Conservation (phyloP, 2,113 vertebrate genomes). For the Lichenostomus cassidix region DNA sequence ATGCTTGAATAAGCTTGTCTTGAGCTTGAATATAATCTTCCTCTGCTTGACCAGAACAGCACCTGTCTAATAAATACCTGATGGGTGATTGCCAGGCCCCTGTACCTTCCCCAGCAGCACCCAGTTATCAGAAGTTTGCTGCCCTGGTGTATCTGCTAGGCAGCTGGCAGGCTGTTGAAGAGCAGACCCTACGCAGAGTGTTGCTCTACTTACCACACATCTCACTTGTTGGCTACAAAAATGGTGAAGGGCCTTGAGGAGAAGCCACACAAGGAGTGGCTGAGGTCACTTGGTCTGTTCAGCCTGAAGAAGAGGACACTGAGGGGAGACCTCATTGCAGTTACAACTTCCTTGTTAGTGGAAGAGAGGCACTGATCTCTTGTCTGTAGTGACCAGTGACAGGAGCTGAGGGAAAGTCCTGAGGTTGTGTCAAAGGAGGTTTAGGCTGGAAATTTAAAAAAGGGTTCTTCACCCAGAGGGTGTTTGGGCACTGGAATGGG, state of each 20-base stretch:
- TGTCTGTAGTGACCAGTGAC: neutral
- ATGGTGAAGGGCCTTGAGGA: neutral
- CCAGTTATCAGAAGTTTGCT: neutral
- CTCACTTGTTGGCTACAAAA: neutral
- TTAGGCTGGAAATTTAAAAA: neutral
- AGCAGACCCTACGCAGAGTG: neutral
- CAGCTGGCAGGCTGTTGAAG: neutral
- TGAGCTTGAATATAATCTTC: neutral
- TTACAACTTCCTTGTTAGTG: neutral
- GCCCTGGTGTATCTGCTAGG: neutral
- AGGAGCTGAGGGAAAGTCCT: neutral
- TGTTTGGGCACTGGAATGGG: neutral
- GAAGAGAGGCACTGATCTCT: neutral
- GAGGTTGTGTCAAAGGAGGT: neutral
- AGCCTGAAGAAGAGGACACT: neutral
- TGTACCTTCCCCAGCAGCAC: neutral
- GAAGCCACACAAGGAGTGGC: no score
- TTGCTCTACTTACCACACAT: fast-evolving
- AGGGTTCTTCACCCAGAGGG: neutral
- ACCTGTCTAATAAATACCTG: neutral
- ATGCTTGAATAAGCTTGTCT: neutral
- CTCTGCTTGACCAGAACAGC: neutral
- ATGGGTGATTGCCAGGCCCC: neutral
- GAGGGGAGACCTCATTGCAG: neutral
- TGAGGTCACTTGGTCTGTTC: neutral